Percentiles rank a stretch among this genome's conserved stretches.
Evolutionary conservation across 2,888 invertebrate species (phyloP).

Genomic region (Timandra comae): DNA sequence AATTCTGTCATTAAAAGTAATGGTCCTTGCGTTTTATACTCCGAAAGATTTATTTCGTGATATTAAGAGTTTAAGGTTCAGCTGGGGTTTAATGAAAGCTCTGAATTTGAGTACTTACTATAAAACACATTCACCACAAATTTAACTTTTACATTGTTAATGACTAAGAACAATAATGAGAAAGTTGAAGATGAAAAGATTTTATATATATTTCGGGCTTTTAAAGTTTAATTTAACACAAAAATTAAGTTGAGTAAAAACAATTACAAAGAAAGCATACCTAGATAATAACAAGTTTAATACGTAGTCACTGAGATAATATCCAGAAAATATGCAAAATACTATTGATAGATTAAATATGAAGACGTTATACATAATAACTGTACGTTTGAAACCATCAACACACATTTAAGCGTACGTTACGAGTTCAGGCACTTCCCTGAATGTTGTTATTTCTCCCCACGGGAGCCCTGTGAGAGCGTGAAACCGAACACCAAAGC

Average conservation of each 20-base stretch:
- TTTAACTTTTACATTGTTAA: no score
- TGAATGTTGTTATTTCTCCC: constrained; percentile 57
- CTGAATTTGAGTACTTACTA: constrained; percentile 25
- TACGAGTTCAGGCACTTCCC: constrained; percentile 51
- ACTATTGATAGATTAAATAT: neutral
- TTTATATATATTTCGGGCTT: no score
- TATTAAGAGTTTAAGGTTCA: constrained; percentile 34
- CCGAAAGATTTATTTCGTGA: constrained; percentile 44
- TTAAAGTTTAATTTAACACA: no score
- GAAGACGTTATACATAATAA: constrained; percentile 8
- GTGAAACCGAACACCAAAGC: constrained; percentile 68
- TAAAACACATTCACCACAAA: constrained; percentile 6
- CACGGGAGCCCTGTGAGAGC: constrained; percentile 60
- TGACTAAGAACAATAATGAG: no score
- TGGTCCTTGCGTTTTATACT: constrained; percentile 44
- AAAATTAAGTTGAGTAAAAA: no score
- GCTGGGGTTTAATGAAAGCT: constrained; percentile 23
- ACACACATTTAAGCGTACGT: constrained; percentile 38
- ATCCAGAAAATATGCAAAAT: no score
- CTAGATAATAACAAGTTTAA: no score
- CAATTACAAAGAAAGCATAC: no score
- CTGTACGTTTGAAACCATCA: no score
- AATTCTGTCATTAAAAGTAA: constrained; percentile 60
- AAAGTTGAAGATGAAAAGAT: no score
- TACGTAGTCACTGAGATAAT: no score